Evolutionary conservation across 2,888 invertebrate species (phyloP), one percentile per base, ranked within the genome.

Genomic region (Ichneumon xanthorius): DNA sequence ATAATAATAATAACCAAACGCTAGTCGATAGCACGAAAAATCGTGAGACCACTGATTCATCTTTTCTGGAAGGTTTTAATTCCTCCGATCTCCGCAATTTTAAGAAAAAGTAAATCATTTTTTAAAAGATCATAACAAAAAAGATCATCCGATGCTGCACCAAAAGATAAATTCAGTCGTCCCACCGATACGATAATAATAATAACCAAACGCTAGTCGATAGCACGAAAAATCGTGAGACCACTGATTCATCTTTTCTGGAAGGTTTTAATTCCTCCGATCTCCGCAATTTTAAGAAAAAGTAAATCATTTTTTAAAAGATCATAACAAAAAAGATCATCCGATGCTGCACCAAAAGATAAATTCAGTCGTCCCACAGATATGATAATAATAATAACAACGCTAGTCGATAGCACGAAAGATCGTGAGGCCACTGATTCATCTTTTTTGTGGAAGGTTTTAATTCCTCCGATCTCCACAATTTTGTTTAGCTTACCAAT

Each of bases 401-500:
- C 6, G 80, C 80, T 84, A 80, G 84, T 84, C 77, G 40, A 77
- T 84, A 82, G 78, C 70, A 82, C 72, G 77, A 84, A 50, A 63
- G 79, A 50, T 82, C 58, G 79, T 77, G 58, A 86, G 84, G 72
- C 67, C 73, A 80, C 80, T 48, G 33, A 75, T 76, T 58, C 61
- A 63, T 70, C 75, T 73, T 48, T 68, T 40, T 11, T 63, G 58
- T 71, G 80, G 87, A 90, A 88, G 89, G 90, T 87, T 91, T 92
- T 93, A 92, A 92, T 91, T 89, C 90, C 91, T 92, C 91, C 89
- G 90, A 90, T 91, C 88, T 92, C 91, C 90, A 91, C 89, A 87
- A 90, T 92, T 85, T 86, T 87, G 92, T 92, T 92, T 93, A 93
- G 92, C 92, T 93, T 92, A 93, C 93, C 90, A 92, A 93, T 92